Evolutionary conservation across 2,888 invertebrate species (phyloP).

Genomic region (Athalia circularis): DNA sequence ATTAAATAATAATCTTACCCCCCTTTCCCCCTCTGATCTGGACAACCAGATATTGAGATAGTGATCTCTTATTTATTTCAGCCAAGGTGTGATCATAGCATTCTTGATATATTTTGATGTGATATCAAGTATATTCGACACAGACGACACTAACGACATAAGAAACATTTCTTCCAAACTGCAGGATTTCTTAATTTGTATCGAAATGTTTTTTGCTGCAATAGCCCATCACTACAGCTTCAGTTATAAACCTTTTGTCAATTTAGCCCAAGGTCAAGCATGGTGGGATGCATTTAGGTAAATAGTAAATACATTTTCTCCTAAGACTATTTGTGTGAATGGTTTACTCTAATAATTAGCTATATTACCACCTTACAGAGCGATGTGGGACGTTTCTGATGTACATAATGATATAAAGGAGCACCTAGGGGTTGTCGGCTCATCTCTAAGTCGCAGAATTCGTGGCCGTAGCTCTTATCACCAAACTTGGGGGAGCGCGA

Average conservation of each 20-base stretch:
- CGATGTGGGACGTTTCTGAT: constrained; percentile 98
- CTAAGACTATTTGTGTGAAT: background rate
- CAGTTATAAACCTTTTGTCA: constrained; percentile 92
- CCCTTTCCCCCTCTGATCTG: background rate
- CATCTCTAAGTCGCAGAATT: constrained; percentile 85
- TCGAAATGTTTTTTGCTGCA: constrained; percentile 98
- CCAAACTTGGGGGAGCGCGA: constrained; percentile 79
- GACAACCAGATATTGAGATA: background rate
- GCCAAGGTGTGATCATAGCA: constrained; percentile 94
- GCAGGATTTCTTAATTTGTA: constrained; percentile 96
- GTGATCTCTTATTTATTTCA: constrained; percentile 73
- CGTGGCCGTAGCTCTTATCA: constrained; percentile 87
- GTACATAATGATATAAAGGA: constrained; percentile 94
- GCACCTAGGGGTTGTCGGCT: constrained; percentile 93
- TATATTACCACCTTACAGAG: constrained; percentile 68
- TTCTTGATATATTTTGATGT: constrained; percentile 89
- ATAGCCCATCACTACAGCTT: constrained; percentile 97
- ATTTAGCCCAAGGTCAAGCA: constrained; percentile 70
- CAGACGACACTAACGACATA: constrained; percentile 80
- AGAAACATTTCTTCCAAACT: constrained; percentile 88
- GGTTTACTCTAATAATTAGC: background rate
- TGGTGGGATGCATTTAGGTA: constrained; percentile 74
- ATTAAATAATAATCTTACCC: background rate
- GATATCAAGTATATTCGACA: constrained; percentile 85
- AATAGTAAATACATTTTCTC: constrained; percentile 11